Conservation (phyloP, 2,888 invertebrate genomes). For the Ormyrus thymus region DNA sequence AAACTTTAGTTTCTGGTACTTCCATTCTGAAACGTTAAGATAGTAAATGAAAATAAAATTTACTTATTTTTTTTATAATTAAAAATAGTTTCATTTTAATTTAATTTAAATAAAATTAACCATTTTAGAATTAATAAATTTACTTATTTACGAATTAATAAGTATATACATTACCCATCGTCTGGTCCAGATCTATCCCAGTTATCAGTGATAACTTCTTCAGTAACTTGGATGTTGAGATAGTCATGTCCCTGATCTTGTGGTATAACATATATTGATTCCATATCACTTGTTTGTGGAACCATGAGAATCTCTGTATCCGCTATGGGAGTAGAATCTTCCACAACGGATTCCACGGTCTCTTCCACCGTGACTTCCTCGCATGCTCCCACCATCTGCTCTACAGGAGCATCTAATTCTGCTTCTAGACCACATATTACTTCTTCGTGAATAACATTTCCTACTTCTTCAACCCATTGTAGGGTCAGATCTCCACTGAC, state of each 20-base stretch:
- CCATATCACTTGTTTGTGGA: constrained; percentile 72
- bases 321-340: constrained; percentile 57
- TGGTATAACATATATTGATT: constrained; percentile 75
- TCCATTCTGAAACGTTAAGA: constrained; percentile 77
- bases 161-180: constrained; percentile 78
- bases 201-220: constrained; percentile 88
- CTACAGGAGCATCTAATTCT: constrained; percentile 72
- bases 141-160: neutral
- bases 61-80: neutral
- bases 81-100: too few relatives aligned
- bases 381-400: constrained; percentile 74
- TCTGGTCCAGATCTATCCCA: constrained; percentile 86
- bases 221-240: constrained; percentile 80
- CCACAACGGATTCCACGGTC: constrained; percentile 66
- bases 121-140: neutral
- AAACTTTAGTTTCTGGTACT: constrained; percentile 78
- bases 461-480: constrained; percentile 73
- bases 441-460: constrained; percentile 75
- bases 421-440: constrained; percentile 77
- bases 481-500: constrained; percentile 69
- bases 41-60: constrained; percentile 17
- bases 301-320: constrained; percentile 71
- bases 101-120: neutral
- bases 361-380: constrained; percentile 75
- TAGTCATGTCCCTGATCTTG: constrained; percentile 75